Evolutionary conservation across 2,113 vertebrate genomes (phyloP).

Genomic region (Pterocles orientalis): DNA sequence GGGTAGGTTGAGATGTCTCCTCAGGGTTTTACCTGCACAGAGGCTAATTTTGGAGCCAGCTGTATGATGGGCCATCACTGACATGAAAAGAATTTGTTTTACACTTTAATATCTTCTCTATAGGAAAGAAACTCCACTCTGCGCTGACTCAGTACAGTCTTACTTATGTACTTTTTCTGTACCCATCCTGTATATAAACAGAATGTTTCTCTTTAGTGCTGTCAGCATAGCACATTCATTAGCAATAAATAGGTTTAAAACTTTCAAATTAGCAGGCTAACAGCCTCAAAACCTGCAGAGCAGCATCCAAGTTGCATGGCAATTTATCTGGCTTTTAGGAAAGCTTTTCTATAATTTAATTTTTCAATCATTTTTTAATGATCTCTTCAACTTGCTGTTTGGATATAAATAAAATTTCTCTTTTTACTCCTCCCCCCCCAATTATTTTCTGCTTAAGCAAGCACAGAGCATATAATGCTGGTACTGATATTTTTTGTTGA

Average conservation of each 20-base stretch:
- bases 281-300: neutral
- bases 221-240: neutral
- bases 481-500: neutral
- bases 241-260: slow-evolving; percentile 5
- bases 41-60: neutral
- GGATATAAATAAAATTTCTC: neutral
- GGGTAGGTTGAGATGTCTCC: neutral
- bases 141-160: neutral
- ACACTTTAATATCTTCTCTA: neutral
- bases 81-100: neutral
- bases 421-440: neutral
- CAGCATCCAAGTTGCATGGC: neutral
- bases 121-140: neutral
- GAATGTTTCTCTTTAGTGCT: neutral
- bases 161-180: neutral
- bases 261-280: neutral
- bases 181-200: neutral
- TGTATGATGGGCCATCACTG: neutral
- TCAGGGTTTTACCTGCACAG: neutral
- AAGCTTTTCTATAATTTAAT: neutral
- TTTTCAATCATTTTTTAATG: neutral
- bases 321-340: neutral
- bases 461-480: neutral
- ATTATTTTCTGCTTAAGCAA: neutral
- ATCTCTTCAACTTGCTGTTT: neutral